Evolutionary conservation across 2,888 invertebrate genomes (phyloP).

Genomic region (Pegoplata infirma): DNA sequence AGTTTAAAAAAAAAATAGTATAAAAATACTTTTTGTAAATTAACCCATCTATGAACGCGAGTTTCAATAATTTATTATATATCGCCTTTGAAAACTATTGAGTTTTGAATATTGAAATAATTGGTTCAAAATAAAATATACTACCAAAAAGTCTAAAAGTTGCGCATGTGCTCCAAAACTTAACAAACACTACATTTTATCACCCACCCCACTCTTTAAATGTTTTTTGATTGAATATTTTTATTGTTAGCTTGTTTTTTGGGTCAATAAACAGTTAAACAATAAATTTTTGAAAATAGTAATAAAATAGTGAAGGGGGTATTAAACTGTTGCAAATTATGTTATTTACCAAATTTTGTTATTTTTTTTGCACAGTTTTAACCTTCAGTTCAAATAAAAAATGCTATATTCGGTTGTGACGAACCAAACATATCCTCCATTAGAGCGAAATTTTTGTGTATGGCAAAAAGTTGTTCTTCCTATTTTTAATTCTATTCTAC

Average conservation of each 20-base stretch:
- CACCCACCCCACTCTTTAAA: neutral
- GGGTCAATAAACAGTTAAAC: slow-evolving; percentile 2
- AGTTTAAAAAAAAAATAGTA: neutral
- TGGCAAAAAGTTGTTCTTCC: too few relatives aligned
- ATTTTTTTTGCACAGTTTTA: neutral
- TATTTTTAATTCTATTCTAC: too few relatives aligned
- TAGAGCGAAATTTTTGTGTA: too few relatives aligned
- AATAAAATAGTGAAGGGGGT: neutral
- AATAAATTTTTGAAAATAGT: neutral
- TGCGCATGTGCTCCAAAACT: too few relatives aligned
- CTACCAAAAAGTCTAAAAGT: too few relatives aligned
- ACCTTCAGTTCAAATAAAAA: neutral
- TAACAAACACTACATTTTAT: too few relatives aligned
- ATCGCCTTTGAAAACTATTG: too few relatives aligned
- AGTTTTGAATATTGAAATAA: too few relatives aligned
- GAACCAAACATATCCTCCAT: too few relatives aligned
- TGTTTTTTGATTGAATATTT: neutral
- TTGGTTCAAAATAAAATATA: too few relatives aligned
- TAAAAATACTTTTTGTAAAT: neutral
- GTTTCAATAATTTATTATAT: too few relatives aligned
- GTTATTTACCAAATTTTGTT: neutral
- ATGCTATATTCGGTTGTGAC: neutral
- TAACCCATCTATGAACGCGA: too few relatives aligned
- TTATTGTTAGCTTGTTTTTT: slow-evolving; percentile 13
- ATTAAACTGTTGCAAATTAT: neutral